Conservation (phyloP, 2,888 invertebrate genomes). For the Macrophya annulata region DNA sequence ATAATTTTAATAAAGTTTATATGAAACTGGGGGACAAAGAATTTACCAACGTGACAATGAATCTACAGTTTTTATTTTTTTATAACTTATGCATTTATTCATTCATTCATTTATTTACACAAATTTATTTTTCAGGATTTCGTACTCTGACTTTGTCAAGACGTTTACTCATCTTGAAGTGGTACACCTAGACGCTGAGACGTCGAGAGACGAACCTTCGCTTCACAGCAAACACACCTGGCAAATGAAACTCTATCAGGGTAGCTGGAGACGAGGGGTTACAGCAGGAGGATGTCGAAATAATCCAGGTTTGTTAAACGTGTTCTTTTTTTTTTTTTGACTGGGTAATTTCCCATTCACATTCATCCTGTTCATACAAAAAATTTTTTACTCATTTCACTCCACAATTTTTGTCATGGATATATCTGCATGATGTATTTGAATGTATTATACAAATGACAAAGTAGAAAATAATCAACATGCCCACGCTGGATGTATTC, state of each 20-base stretch:
- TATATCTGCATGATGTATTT: neutral
- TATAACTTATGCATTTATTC: constrained; percentile 5
- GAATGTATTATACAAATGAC: neutral
- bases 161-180: constrained; percentile 92
- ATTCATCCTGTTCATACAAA: neutral
- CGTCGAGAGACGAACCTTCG: constrained; percentile 91
- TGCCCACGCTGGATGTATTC: constrained; percentile 7
- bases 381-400: neutral
- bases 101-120: neutral
- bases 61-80: neutral
- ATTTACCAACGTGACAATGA: neutral
- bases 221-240: constrained; percentile 90
- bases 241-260: constrained; percentile 94
- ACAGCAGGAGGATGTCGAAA: constrained; percentile 95
- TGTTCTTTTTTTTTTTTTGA: neutral
- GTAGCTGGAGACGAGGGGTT: constrained; percentile 93
- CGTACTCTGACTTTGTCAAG: constrained; percentile 90
- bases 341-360: neutral
- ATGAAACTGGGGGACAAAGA: constrained; percentile 66
- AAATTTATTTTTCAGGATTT: constrained; percentile 83
- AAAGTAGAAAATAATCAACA: neutral
- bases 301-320: constrained; percentile 83
- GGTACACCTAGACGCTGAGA: constrained; percentile 93
- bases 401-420: neutral
- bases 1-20: constrained; percentile 59